These are phyloP conservation scores for Pristionchus mayeri DNA, from an alignment of 2,888 invertebrate genomes.

Conservation along the genomic window DNA sequence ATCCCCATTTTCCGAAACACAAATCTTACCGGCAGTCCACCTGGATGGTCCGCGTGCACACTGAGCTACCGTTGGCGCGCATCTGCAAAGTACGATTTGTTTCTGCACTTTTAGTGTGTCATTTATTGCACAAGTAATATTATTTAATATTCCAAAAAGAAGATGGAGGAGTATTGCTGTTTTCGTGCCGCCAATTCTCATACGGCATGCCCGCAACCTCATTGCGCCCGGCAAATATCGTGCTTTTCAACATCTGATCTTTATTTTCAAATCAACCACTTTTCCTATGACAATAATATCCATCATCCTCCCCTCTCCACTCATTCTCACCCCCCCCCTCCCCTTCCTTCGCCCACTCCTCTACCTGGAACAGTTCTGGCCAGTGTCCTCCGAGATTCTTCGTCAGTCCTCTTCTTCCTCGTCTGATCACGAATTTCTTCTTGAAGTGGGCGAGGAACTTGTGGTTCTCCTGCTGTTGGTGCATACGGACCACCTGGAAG, in stretches of 20 bases:
- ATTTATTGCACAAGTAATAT: too few relatives aligned
- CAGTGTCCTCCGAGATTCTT: slow-evolving; percentile 69
- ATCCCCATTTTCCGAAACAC: neutral
- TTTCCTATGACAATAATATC: too few relatives aligned
- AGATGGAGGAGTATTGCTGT: too few relatives aligned
- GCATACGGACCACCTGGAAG: slow-evolving; percentile 84
- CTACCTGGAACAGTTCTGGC: slow-evolving; percentile 89
- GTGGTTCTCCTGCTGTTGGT: slow-evolving; percentile 98
- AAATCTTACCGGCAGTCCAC: slow-evolving; percentile 80
- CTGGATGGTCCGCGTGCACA: slow-evolving; percentile 81
- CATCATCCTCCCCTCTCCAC: neutral
- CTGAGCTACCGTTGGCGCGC: slow-evolving; percentile 93
- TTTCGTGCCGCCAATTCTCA: too few relatives aligned
- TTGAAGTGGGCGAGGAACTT: slow-evolving; percentile 99
- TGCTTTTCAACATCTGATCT: too few relatives aligned
- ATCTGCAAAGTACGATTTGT: slow-evolving; percentile 80
- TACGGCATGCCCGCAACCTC: too few relatives aligned
- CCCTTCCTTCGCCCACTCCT: neutral
- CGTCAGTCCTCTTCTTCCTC: slow-evolving; percentile 69
- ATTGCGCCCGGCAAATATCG: too few relatives aligned
- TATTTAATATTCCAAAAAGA: too few relatives aligned
- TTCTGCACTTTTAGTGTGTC: too few relatives aligned
- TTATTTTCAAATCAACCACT: too few relatives aligned
- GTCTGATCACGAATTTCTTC: slow-evolving; percentile 88
- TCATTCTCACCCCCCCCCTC: neutral